Evolutionary conservation across 2,888 invertebrate species (phyloP), one percentile per base, ranked within the genome.

Genomic region (Callinectes sapidus): DNA sequence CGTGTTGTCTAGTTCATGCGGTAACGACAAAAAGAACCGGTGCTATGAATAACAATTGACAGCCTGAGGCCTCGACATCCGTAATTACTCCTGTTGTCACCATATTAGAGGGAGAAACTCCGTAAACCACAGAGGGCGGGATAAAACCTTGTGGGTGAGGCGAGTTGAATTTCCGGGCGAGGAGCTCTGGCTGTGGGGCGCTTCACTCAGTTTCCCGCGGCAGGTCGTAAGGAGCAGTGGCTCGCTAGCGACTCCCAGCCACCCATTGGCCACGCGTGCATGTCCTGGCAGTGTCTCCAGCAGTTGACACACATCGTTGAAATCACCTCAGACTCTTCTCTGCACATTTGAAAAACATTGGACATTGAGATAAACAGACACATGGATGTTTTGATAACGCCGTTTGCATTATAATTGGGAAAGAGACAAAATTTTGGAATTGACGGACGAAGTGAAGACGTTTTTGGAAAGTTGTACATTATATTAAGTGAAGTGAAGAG

Each of bases 41-140:
- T 35, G 10, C 32, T 32, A 16, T 81, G 35, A 18, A 81, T 10
- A 3, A 81, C 35, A 81, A 32, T 16, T 32, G 35, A 35, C 32
- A 81, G 16, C 81, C 35, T 32, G 32, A 81, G 32, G 32, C 81
- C 35, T 8, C 2, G 16, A 13, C 16, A 35, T 16, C 16, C 32
- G 14, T 81, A 81, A 81, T 81, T 81, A 81, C 81, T 81, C 81
- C 35, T 35, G 35, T 35, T 81, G 35, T 81, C 81, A 35, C 81
- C 81, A 35, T 81, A 81, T 35, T 32, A 10, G 88, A 55, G 89
- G 61, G 71, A 89, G 71, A 71, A 89, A 89, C 89, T 89, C 71
- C 89, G 42, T 71, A 89, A 89, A 89, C 89, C 89, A 48, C 89
- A 89, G 77, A 39, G 81, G 81, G 81, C 81, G 81, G 81, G 32